Evolutionary conservation across 2,888 invertebrate species (phyloP).

Genomic region (Xanthostigma xanthostigma): DNA sequence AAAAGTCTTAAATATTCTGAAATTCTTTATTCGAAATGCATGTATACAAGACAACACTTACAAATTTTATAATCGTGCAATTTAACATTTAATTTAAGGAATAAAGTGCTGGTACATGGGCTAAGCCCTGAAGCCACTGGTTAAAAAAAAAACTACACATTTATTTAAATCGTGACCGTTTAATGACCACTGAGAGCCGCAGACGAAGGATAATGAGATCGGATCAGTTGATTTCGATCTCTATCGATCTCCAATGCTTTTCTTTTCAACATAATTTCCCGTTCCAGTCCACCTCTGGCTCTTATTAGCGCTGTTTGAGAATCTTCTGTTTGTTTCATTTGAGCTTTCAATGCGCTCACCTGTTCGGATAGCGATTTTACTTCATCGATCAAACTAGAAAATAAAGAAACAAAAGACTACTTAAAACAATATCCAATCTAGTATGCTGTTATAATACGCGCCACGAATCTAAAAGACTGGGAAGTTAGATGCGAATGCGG

Average conservation of each 20-base stretch:
- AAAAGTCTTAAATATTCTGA: too few relatives aligned
- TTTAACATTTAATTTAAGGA: conserved; percentile 5
- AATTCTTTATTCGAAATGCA: too few relatives aligned
- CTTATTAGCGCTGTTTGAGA: conserved; percentile 36
- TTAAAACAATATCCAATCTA: conserved; percentile 12
- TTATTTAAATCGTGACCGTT: conserved; percentile 3
- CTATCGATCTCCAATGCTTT: conserved; percentile 55
- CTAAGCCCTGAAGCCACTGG: background rate
- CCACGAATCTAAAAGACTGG: too few relatives aligned
- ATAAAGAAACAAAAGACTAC: conserved; percentile 7
- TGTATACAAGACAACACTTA: too few relatives aligned
- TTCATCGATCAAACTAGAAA: conserved; percentile 48
- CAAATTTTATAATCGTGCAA: too few relatives aligned
- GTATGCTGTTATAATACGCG: too few relatives aligned
- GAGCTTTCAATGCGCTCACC: conserved; percentile 46
- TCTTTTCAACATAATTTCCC: conserved; percentile 52
- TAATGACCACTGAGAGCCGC: conserved; percentile 45
- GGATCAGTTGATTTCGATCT: conserved; percentile 45
- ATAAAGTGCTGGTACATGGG: conserved; percentile 21
- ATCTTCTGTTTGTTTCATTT: conserved; percentile 49
- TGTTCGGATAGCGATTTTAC: conserved; percentile 55
- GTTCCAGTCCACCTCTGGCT: conserved; percentile 44
- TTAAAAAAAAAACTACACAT: conserved; percentile 1
- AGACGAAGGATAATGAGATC: conserved; percentile 56
- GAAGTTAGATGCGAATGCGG: too few relatives aligned